phyloP scores from a whole-genome alignment of 2,797 vertebrate genomes.

The Squalus acanthias region DNA sequence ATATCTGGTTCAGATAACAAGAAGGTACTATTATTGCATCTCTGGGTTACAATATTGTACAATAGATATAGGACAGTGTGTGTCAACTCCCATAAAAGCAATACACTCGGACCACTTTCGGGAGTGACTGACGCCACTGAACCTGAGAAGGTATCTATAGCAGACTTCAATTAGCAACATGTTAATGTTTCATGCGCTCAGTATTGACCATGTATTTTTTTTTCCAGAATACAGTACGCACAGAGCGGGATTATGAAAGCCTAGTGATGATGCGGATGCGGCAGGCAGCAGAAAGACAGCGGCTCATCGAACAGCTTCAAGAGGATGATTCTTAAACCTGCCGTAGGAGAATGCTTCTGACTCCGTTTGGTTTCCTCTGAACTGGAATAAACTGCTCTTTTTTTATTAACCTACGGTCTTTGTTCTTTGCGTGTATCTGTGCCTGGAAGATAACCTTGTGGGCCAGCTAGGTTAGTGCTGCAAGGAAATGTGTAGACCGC shows the following conservation, averaged over 20 bases:
- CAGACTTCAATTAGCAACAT: background rate
- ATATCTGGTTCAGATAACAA: background rate
- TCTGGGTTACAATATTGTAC: background rate
- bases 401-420: background rate
- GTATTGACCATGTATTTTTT: background rate
- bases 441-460: background rate
- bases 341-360: conserved; percentile 20
- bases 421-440: background rate
- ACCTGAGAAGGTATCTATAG: background rate
- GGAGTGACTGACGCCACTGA: background rate
- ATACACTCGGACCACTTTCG: background rate
- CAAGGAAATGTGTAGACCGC: background rate
- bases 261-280: conserved; percentile 95
- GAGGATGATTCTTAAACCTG: conserved; percentile 66
- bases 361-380: conserved; percentile 43
- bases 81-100: background rate
- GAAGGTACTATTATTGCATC: background rate
- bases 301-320: conserved; percentile 78
- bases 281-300: conserved; percentile 86
- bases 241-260: conserved; percentile 84
- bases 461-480: background rate
- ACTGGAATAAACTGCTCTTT: conserved; percentile 44
- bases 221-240: conserved; percentile 65
- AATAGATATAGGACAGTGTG: background rate
- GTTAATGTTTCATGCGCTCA: background rate